phyloP scores from a whole-genome alignment of 2,797 vertebrate genomes.

The Echiichthys vipera region DNA sequence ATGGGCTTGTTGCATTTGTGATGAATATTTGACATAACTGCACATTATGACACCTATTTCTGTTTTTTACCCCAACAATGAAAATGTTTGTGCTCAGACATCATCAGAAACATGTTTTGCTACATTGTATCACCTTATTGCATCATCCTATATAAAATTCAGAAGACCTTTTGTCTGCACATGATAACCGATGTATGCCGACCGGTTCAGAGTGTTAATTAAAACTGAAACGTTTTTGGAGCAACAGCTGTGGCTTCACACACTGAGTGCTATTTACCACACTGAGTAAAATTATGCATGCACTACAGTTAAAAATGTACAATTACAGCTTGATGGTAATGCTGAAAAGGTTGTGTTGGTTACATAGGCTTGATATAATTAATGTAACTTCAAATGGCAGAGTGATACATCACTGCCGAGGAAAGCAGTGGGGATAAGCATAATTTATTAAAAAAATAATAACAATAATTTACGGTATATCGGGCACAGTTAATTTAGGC shows the following conservation, averaged over 20 bases:
- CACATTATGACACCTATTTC: background rate
- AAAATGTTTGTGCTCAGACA: background rate
- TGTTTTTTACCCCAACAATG: background rate
- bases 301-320: constrained; percentile 70
- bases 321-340: constrained; percentile 73
- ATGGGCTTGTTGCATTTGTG: background rate
- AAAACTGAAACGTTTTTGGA: constrained; percentile 33
- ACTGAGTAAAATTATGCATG: constrained; percentile 77
- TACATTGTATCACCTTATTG: background rate
- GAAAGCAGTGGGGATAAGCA: constrained; percentile 40
- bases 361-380: constrained; percentile 68
- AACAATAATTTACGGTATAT: constrained; percentile 40
- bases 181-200: background rate
- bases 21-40: background rate
- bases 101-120: constrained; percentile 1
- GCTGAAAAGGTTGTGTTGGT: constrained; percentile 71
- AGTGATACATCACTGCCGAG: constrained; percentile 30
- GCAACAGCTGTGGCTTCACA: constrained; percentile 24
- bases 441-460: constrained; percentile 39
- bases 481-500: constrained; percentile 42
- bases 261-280: constrained; percentile 67
- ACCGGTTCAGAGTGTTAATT: constrained; percentile 27
- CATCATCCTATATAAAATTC: background rate
- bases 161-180: constrained; percentile 9
- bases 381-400: constrained; percentile 73